Percentiles rank a stretch among this genome's conserved stretches.
Evolutionary conservation across 1,140 invertebrate genomes (phyloP).

Genomic region (Drosophila baimaii): DNA sequence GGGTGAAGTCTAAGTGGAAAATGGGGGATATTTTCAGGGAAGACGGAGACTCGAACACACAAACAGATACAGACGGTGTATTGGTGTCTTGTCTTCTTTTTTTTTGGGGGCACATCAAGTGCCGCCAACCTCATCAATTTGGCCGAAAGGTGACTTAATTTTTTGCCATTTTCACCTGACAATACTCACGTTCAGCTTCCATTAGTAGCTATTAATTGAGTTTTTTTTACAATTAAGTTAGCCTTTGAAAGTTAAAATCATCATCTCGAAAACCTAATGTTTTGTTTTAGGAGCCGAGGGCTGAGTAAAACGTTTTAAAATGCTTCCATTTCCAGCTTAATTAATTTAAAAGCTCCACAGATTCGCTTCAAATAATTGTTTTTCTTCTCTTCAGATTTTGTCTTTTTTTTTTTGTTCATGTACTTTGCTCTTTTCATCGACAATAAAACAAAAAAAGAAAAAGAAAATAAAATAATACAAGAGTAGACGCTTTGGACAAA

Average conservation of each 20-base stretch:
- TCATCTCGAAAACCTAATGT: too few relatives aligned
- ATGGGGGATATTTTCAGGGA: constrained; percentile 1
- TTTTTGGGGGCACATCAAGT: constrained; percentile 47
- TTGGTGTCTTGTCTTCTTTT: too few relatives aligned
- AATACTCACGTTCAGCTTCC: constrained; percentile 45
- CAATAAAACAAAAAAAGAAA: constrained; percentile 16
- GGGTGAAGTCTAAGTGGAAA: constrained; percentile 29
- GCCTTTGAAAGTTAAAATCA: not conserved
- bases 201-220: not conserved
- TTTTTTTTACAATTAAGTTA: not conserved
- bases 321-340: constrained; percentile 42
- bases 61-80: not conserved
- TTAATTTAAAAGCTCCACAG: constrained; percentile 56
- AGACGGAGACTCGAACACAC: constrained; percentile 5
- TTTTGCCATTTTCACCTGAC: constrained; percentile 41
- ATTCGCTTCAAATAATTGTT: constrained; percentile 30
- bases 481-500: constrained; percentile 43
- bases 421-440: constrained; percentile 1
- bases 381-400: constrained; percentile 1
- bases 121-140: constrained; percentile 74
- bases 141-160: constrained; percentile 44
- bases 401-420: not conserved
- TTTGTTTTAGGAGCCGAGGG: not conserved
- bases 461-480: constrained; percentile 32
- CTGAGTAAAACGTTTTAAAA: constrained; percentile 20